Percentiles rank a stretch among this genome's conserved stretches.
Conservation (phyloP, 2,797 vertebrate genomes). For the Triplophysa yarkandensis region DNA sequence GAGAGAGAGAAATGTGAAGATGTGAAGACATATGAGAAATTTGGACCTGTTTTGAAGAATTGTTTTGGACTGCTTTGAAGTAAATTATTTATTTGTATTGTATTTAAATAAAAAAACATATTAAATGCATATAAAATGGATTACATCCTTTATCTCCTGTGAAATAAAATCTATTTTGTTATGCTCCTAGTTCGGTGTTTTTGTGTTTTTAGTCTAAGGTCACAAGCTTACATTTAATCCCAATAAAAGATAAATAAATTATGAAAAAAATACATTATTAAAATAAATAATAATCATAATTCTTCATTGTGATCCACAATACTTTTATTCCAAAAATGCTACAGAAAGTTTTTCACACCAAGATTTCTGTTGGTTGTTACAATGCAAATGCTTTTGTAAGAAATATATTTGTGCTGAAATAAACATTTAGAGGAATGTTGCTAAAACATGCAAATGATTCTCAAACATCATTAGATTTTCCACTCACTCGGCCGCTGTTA, state of each 20-base stretch:
- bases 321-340: no score
- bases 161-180: slow-evolving; percentile 55
- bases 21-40: slow-evolving; percentile 30
- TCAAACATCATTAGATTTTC: slow-evolving; percentile 18
- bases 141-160: slow-evolving; percentile 33
- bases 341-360: no score
- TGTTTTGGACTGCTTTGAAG: slow-evolving; percentile 78
- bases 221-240: no score
- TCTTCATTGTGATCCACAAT: no score
- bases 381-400: neutral
- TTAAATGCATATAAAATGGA: slow-evolving; percentile 42
- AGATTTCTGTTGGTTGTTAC: no score
- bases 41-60: slow-evolving; percentile 79
- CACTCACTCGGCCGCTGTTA: slow-evolving; percentile 22
- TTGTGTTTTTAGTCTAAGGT: neutral
- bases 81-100: slow-evolving; percentile 99
- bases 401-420: neutral
- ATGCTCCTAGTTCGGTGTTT: slow-evolving; percentile 34
- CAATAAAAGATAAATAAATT: no score
- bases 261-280: no score
- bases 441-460: neutral
- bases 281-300: no score
- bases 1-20: neutral
- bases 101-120: slow-evolving; percentile 85
- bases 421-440: no score